These are phyloP conservation scores for Mastomys coucha DNA, from an alignment of 2,113 vertebrate genomes.

Conservation along the genomic window DNA sequence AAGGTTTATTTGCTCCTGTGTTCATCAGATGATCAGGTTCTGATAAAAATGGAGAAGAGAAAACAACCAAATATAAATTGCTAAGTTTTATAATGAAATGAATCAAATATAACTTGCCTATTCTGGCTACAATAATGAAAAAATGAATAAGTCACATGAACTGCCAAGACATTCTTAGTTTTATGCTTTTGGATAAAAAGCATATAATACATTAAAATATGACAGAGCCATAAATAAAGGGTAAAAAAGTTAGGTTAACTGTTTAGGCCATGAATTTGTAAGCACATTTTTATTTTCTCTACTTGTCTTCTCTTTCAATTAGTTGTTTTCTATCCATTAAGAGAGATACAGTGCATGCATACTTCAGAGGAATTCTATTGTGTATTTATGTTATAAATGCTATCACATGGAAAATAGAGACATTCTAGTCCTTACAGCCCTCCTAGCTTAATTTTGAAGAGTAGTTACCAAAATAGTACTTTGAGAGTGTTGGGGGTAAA, in stretches of 20 bases:
- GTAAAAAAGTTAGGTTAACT: neutral
- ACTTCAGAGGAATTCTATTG: neutral
- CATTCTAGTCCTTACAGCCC: neutral
- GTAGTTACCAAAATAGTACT: neutral
- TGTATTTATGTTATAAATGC: neutral
- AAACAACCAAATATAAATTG: neutral
- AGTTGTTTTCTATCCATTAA: neutral
- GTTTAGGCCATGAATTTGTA: neutral
- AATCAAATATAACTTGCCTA: neutral
- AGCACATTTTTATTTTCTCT: neutral
- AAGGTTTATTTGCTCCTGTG: neutral
- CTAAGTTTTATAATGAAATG: constrained; percentile 7
- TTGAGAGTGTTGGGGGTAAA: neutral
- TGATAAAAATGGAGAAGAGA: neutral
- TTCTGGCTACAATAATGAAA: neutral
- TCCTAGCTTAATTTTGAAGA: constrained; percentile 13
- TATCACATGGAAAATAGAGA: neutral
- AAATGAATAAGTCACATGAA: neutral
- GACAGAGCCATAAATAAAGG: neutral
- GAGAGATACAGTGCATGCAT: neutral
- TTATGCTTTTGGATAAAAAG: neutral
- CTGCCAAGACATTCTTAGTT: neutral
- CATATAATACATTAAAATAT: neutral
- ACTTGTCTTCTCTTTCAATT: neutral
- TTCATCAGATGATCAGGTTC: neutral